Evolutionary conservation across 2,797 vertebrate species (phyloP), one percentile per base, ranked within the genome.

Genomic region (Neopelma chrysocephalum): DNA sequence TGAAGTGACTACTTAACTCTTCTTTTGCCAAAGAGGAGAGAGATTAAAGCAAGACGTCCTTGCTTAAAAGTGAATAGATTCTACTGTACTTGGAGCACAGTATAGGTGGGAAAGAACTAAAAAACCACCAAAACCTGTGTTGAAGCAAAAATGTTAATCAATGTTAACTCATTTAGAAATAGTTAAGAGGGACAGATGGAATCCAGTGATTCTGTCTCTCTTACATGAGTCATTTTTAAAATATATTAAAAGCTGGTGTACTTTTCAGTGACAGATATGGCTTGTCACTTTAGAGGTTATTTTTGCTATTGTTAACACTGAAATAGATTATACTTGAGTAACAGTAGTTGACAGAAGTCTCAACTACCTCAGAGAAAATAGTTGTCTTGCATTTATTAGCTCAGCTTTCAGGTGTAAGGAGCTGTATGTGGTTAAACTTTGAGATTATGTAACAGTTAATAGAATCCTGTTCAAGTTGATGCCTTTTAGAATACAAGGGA

Each of bases 281-380:
- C 66, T 82, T 96, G 93, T 89, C 78, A 87, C 15, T 90, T 78
- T 57, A 64, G 42, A 87, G 45, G 54, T 60, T 92, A 82, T 92
- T 87, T 94, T 89, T 94, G 54, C 58, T 83, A 43, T 69, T 91
- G 66, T 93, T 91, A 87, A 51, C 81, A 58, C 79, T 81, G 77
- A 88, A 95, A 93, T 89, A 95, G 51, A 87, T 62, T 62, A 42
- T 65, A 71, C 36, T 66, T 81, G 56, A 85, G 45, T 81, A 92
- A 51, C 53, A 69, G 54, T 50, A 84, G 57, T 64, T 96, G 79
- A 76, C 66, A 96, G 73, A 81, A 95, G 12, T 65, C 53, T 88
- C 62, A 81, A 89, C 34, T 73, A 51, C 34, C 48, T 80, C 53
- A 60, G 31, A 85, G 48, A 87, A 92, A 92, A 91, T 27, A 89